A percentile compares a stretch with the other conserved stretches of the same genome.
phyloP scores from a whole-genome alignment of 2,888 invertebrate genomes.

The Crepidodera aurea region DNA sequence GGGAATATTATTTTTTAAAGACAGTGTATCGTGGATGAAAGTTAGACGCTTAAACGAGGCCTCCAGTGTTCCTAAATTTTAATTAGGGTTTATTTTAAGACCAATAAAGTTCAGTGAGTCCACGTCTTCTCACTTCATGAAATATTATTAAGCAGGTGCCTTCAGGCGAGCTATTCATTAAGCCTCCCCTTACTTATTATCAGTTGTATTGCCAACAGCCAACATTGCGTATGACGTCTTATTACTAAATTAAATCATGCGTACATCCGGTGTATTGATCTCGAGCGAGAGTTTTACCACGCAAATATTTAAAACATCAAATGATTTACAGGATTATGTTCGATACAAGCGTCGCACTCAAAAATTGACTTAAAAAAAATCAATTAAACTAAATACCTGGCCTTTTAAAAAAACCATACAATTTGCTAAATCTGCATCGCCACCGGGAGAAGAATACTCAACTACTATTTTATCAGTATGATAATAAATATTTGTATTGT shows the following conservation, averaged over 20 bases:
- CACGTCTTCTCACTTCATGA: constrained; percentile 26
- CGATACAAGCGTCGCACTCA: no score
- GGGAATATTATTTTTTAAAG: background rate
- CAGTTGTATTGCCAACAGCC: constrained; percentile 16
- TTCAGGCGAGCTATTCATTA: constrained; percentile 25
- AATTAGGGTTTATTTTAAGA: constrained; percentile 26
- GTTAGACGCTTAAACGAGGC: constrained; percentile 8
- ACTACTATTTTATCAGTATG: constrained; percentile 36
- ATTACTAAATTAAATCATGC: constrained; percentile 12
- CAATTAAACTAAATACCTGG: no score
- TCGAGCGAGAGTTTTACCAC: background rate
- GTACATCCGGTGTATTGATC: background rate
- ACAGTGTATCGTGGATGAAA: constrained; percentile 10
- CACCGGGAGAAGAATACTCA: background rate
- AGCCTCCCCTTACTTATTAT: constrained; percentile 8
- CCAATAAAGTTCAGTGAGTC: constrained; percentile 26
- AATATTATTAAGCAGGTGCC: constrained; percentile 27
- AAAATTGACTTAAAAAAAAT: no score
- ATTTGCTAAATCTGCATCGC: no score
- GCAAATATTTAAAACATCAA: no score
- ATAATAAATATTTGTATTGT: constrained; percentile 47
- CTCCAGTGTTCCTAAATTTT: constrained; percentile 25
- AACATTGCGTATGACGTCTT: constrained; percentile 20
- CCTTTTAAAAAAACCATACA: no score
- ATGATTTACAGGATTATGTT: no score